Base-by-base conservation (phyloP, 2,113 vertebrate species). In the Argyrosomus japonicus region DNA sequence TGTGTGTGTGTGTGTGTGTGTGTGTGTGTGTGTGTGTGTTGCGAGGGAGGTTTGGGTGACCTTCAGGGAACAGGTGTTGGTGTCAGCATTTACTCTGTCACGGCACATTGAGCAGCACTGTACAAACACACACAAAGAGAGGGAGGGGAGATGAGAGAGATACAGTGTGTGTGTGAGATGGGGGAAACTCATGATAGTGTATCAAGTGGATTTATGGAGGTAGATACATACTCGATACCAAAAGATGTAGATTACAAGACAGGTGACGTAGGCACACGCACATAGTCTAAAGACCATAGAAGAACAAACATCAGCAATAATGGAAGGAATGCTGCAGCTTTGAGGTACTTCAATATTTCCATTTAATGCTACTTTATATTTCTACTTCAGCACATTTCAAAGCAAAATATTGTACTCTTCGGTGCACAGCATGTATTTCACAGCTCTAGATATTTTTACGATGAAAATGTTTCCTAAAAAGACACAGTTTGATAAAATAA, bases 51-150 rank as follows among this genome's bases (percentile, higher is more conserved):
- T 62, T 84, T 75, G 53, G 71, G 69, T 91, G 90, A 93, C 91
- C 94, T 94, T 92, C 81, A 60, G 76, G 87, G 91, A 92, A 85
- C 89, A 92, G 91, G 92, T 92, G 90, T 88, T 89, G 83, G 83
- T 92, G 89, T 92, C 89, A 87, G 86, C 79, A 77, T 92, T 93
- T 90, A 93, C 89, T 88, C 75, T 74, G 88, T 87, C 92, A 90
- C 67, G 71, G 85, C 83, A 76, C 82, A 92, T 86, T 87, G 82
- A 93, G 86, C 92, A 90, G 77, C 68, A 82, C 65, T 68, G 78
- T 87, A 63, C 86, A 91, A 92, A 94, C 88, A 89, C 88, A 71
- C 81, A 68, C 40, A 0, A 43, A 29, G 74, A 78, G 77, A 63
- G 47, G 78, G 40, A 54, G 61, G 21, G 25, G 18, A 9, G 45